A percentile compares a stretch with the other conserved stretches of the same genome.
These are phyloP conservation scores for Notoglanidium macrostoma DNA, from an alignment of 2,797 vertebrate species.

Conservation along the genomic window DNA sequence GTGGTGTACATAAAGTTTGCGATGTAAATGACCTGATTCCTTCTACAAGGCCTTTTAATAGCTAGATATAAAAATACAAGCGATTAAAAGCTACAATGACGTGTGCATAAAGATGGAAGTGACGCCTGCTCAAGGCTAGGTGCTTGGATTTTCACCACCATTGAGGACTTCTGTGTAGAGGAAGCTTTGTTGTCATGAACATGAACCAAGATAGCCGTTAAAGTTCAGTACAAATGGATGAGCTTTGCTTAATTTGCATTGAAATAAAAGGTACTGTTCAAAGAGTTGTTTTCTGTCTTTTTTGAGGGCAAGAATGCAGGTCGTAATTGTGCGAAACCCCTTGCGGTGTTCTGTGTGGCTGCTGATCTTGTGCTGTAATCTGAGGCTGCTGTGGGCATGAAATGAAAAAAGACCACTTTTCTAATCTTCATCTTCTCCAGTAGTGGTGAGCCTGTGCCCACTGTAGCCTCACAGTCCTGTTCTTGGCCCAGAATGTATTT, in stretches of 20 bases:
- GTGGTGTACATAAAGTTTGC: slow-evolving; percentile 56
- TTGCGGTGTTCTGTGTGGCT: neutral
- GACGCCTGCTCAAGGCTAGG: neutral
- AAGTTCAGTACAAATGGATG: slow-evolving; percentile 16
- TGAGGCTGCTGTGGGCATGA: neutral
- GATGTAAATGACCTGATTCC: slow-evolving; percentile 37
- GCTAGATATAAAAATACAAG: slow-evolving; percentile 17
- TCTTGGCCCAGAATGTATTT: neutral
- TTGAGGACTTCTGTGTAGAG: neutral
- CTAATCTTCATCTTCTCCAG: neutral
- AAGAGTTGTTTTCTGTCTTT: neutral
- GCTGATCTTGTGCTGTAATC: neutral
- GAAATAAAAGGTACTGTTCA: slow-evolving; percentile 41
- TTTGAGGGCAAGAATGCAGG: neutral
- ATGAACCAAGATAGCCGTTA: slow-evolving; percentile 5
- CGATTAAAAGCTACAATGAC: slow-evolving; percentile 37
- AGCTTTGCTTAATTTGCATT: slow-evolving; percentile 36
- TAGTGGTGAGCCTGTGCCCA: neutral
- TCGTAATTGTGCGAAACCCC: neutral
- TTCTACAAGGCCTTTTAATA: slow-evolving; percentile 33
- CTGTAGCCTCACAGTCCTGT: neutral
- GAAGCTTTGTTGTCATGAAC: slow-evolving; percentile 2
- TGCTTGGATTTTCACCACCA: neutral
- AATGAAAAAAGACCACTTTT: neutral
- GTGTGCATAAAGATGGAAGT: neutral